Conservation (phyloP, 2,113 vertebrate species). For the Urocolius indicus region DNA sequence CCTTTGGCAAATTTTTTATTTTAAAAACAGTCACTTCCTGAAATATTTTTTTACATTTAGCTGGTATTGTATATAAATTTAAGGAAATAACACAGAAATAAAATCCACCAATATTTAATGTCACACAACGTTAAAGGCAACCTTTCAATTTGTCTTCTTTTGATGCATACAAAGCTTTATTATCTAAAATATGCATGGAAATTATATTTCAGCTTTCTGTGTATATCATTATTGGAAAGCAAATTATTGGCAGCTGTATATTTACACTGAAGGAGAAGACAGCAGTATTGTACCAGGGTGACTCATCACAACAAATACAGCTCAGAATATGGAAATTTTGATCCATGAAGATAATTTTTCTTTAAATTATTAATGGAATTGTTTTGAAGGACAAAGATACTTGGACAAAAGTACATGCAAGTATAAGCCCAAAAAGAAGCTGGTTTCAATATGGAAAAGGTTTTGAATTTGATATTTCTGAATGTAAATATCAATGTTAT, state of each 20-base stretch:
- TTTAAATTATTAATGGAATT: neutral
- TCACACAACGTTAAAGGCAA: neutral
- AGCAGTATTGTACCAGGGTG: neutral
- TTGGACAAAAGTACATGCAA: neutral
- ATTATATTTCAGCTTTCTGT: neutral
- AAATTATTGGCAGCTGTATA: neutral
- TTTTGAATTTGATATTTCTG: neutral
- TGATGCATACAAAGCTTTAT: neutral
- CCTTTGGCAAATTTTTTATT: neutral
- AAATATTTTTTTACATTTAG: neutral
- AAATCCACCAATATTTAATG: neutral
- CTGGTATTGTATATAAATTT: neutral
- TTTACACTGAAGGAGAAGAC: neutral
- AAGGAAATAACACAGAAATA: neutral
- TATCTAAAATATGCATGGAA: neutral
- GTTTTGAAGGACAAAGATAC: neutral
- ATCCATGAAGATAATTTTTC: neutral
- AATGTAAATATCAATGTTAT: neutral
- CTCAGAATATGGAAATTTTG: neutral
- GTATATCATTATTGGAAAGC: neutral
- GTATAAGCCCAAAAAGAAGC: neutral
- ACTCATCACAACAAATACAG: neutral
- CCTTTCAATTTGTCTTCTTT: neutral
- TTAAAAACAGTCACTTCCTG: neutral
- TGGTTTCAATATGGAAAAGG: neutral